phyloP scores from a whole-genome alignment of 1,140 invertebrate genomes.

The Hyposmocoma kahamanoa region DNA sequence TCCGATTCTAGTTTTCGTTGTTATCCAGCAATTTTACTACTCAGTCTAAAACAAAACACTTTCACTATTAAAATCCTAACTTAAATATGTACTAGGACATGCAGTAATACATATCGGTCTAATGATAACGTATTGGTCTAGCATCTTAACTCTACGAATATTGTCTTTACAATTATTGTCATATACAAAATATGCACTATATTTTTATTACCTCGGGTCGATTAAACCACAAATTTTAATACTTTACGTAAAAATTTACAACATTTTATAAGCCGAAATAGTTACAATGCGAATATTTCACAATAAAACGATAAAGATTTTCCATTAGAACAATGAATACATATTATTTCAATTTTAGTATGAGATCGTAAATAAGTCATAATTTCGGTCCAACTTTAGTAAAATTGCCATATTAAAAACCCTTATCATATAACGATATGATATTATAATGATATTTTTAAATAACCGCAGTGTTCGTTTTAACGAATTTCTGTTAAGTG shows the following conservation, averaged over 20 bases:
- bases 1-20: too few species aligned
- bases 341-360: not conserved
- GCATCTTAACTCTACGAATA: constrained; percentile 24
- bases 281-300: too few species aligned
- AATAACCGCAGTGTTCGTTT: too few species aligned
- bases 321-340: not conserved
- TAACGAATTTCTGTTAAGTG: too few species aligned
- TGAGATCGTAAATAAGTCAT: not conserved
- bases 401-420: too few species aligned
- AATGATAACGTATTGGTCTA: constrained; percentile 28
- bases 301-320: too few species aligned
- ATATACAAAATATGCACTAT: constrained; percentile 23
- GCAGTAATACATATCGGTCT: constrained; percentile 2
- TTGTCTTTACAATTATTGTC: constrained; percentile 48
- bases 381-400: not conserved
- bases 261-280: constrained; percentile 1
- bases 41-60: too few species aligned
- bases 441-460: too few species aligned
- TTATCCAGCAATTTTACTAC: too few species aligned
- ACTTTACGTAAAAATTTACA: constrained; percentile 1
- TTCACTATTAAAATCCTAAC: not conserved
- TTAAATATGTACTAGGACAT: not conserved
- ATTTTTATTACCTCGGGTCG: not conserved
- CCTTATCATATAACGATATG: too few species aligned
- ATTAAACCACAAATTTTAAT: not conserved